These are phyloP conservation scores for Heliothis peltigera DNA, from an alignment of 2,888 invertebrate species.

Conservation along the genomic window DNA sequence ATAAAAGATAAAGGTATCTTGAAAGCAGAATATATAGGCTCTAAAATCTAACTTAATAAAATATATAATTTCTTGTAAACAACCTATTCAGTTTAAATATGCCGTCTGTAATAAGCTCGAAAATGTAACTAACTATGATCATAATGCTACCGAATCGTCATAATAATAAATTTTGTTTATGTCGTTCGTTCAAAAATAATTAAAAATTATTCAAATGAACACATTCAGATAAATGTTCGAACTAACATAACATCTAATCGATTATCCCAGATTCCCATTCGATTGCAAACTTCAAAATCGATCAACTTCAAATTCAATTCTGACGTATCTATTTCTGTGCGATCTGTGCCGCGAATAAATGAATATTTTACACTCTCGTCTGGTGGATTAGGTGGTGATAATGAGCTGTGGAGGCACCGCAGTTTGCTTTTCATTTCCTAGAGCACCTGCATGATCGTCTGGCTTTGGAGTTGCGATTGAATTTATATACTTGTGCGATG, in stretches of 20 bases:
- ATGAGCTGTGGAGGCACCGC: slow-evolving; percentile 69
- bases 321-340: slow-evolving; percentile 52
- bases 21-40: no score
- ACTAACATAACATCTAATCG: not conserved
- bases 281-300: slow-evolving; percentile 19
- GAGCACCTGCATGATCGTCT: slow-evolving; percentile 63
- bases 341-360: slow-evolving; percentile 54
- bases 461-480: slow-evolving; percentile 65
- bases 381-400: slow-evolving; percentile 73
- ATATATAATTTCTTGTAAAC: no score
- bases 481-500: slow-evolving; percentile 33
- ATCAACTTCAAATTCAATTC: slow-evolving; percentile 35
- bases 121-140: no score
- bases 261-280: slow-evolving; percentile 9
- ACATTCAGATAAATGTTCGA: not conserved
- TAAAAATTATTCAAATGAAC: not conserved
- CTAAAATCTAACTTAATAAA: no score
- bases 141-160: no score
- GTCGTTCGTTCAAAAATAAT: no score
- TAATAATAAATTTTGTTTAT: no score
- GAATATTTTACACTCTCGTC: slow-evolving; percentile 72
- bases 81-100: no score
- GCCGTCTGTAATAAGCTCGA: no score
- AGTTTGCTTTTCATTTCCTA: slow-evolving; percentile 80
- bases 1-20: no score